phyloP scores from a whole-genome alignment of 1,140 invertebrate species.

The Capitella teleta region DNA sequence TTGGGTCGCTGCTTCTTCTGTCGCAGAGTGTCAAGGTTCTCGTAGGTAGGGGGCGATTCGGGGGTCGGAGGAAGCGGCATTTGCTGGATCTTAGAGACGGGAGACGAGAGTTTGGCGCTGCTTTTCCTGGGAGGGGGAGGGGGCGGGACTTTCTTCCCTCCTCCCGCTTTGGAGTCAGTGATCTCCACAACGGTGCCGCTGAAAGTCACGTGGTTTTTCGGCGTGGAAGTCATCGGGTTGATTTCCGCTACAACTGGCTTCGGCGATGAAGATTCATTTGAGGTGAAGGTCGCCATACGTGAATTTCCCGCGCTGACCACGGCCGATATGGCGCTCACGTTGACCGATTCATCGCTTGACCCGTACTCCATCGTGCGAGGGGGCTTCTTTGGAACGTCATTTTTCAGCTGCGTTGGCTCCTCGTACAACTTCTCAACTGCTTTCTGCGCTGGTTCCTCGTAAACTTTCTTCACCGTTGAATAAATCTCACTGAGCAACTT shows the following conservation, averaged over 20 bases:
- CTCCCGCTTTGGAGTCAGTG: background rate
- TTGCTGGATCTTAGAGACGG: too few species aligned
- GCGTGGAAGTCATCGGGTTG: background rate
- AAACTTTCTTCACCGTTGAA: too few species aligned
- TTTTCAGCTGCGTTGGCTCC: background rate
- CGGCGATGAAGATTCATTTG: background rate
- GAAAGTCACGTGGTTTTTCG: constrained; percentile 3
- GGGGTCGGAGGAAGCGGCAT: too few species aligned
- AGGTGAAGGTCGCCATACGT: background rate
- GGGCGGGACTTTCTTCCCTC: constrained; percentile 55
- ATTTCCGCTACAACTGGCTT: background rate
- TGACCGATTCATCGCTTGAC: background rate
- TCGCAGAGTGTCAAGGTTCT: too few species aligned
- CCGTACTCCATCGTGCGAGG: background rate
- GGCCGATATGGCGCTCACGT: background rate
- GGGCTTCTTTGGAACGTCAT: background rate
- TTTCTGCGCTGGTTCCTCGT: too few species aligned
- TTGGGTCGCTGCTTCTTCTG: too few species aligned
- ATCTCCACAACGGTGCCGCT: constrained; percentile 1
- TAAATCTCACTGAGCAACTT: background rate
- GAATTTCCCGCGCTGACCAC: background rate
- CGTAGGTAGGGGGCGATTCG: too few species aligned
- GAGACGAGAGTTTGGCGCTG: too few species aligned
- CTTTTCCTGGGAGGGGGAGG: constrained; percentile 73
- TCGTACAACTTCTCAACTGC: too few species aligned